These are phyloP conservation scores for Orchesella flavescens DNA, from an alignment of 2,888 invertebrate species.

Conservation along the genomic window DNA sequence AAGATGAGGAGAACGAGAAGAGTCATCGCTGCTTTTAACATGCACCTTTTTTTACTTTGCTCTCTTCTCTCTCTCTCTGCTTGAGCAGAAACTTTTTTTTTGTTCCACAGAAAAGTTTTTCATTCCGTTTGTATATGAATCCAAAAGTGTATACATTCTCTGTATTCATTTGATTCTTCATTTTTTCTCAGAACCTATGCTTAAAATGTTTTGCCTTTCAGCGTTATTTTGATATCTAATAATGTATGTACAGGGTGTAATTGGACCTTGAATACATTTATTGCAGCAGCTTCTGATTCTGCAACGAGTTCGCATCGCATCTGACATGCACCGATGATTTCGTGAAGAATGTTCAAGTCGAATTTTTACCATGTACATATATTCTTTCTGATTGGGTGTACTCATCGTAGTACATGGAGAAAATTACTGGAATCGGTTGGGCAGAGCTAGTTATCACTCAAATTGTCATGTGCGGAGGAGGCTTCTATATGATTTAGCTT, in stretches of 20 bases:
- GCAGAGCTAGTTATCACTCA: too few relatives aligned
- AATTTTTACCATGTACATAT: too few relatives aligned
- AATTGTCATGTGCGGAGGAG: too few relatives aligned
- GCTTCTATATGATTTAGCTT: too few relatives aligned
- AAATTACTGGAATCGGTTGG: slow-evolving; percentile 3
- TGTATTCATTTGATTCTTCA: background rate
- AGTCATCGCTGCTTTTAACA: slow-evolving; percentile 2
- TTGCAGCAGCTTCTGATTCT: slow-evolving; percentile 24
- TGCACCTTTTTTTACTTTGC: slow-evolving; percentile 2
- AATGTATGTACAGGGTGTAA: slow-evolving; percentile 37
- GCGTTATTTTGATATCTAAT: slow-evolving; percentile 9
- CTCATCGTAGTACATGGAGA: background rate
- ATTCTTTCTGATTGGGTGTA: too few relatives aligned
- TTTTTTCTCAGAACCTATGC: slow-evolving; percentile 9
- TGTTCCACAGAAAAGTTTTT: background rate
- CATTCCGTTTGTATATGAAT: background rate
- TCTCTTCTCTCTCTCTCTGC: slow-evolving; percentile 27
- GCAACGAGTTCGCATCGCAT: slow-evolving; percentile 33
- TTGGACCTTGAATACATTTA: slow-evolving; percentile 32
- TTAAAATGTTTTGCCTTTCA: slow-evolving; percentile 33
- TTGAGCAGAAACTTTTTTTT: slow-evolving; percentile 25
- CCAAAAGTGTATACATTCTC: too few relatives aligned
- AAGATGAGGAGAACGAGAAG: background rate
- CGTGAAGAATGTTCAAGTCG: background rate
- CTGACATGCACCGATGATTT: slow-evolving; percentile 17